Conservation (phyloP, 1,140 invertebrate species). For the Holotrichia oblita region DNA sequence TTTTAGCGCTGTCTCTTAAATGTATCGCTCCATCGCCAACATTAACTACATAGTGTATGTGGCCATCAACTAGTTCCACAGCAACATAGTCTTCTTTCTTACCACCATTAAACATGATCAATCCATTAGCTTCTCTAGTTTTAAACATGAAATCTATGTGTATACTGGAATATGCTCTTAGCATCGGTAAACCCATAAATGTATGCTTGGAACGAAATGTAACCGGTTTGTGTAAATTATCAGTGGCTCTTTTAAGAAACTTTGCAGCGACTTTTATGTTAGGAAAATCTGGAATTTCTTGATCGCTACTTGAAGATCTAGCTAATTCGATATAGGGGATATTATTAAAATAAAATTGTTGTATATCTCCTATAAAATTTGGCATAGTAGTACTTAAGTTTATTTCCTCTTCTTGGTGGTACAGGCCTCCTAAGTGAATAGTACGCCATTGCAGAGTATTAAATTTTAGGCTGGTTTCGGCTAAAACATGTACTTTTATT, state of each 20-base stretch:
- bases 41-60: conserved; percentile 92
- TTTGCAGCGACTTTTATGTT: conserved; percentile 84
- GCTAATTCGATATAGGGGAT: conserved; percentile 85
- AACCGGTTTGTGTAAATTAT: conserved; percentile 87
- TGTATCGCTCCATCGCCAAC: conserved; percentile 90
- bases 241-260: conserved; percentile 80
- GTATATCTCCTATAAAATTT: conserved; percentile 90
- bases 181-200: conserved; percentile 85
- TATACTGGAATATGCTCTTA: conserved; percentile 89
- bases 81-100: conserved; percentile 92
- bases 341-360: conserved; percentile 92
- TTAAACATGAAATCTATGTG: conserved; percentile 94
- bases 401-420: conserved; percentile 79
- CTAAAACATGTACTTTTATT: conserved; percentile 59
- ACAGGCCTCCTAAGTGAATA: conserved; percentile 80
- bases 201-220: conserved; percentile 93
- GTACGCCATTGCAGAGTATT: conserved; percentile 81
- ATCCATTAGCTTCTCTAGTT: conserved; percentile 89
- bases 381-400: conserved; percentile 77
- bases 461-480: conserved; percentile 80
- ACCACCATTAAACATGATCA: conserved; percentile 93
- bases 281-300: conserved; percentile 66
- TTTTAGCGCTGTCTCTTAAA: conserved; percentile 77
- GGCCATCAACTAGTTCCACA: conserved; percentile 91
- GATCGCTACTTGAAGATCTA: conserved; percentile 55